A percentile compares a stretch with the other conserved stretches of the same genome.
phyloP scores from a whole-genome alignment of 2,113 vertebrate genomes.

The Desmodus rotundus region DNA sequence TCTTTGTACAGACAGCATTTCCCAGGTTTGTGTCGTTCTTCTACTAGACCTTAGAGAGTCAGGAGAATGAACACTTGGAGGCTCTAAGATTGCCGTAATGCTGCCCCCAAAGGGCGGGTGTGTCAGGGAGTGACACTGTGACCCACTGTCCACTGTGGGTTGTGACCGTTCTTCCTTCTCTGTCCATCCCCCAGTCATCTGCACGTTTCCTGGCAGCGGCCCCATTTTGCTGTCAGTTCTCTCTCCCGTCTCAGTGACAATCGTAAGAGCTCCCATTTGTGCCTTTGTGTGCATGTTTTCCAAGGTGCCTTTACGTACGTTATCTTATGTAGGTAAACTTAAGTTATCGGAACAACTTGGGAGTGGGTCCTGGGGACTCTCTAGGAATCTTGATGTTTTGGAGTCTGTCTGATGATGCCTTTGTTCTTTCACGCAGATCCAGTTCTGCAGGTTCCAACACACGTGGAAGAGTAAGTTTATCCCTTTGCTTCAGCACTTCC shows the following conservation, averaged over 20 bases:
- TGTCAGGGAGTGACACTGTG: not conserved
- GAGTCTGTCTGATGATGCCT: not conserved
- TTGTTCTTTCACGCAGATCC: slow-evolving; percentile 88
- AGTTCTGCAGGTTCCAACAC: slow-evolving; percentile 96
- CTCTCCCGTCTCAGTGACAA: not conserved
- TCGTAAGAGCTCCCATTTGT: not conserved
- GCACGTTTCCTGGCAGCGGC: not conserved
- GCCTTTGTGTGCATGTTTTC: not conserved
- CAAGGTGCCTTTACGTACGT: not conserved
- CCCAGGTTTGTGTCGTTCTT: not conserved
- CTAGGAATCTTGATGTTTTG: not conserved
- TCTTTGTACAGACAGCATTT: slow-evolving; percentile 29
- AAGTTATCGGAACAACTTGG: not conserved
- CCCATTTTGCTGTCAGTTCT: not conserved
- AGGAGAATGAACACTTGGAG: not conserved
- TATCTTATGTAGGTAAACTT: not conserved
- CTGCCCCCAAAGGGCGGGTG: not conserved
- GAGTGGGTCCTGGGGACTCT: not conserved
- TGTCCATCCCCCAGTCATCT: not conserved
- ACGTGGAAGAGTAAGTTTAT: slow-evolving; percentile 94
- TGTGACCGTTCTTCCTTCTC: not conserved
- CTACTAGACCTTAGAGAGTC: not conserved
- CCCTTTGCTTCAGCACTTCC: not conserved
- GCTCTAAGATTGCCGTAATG: not conserved
- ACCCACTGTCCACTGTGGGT: not conserved